Conservation (phyloP, 1,140 invertebrate species). For the Chlorops oryzae region DNA sequence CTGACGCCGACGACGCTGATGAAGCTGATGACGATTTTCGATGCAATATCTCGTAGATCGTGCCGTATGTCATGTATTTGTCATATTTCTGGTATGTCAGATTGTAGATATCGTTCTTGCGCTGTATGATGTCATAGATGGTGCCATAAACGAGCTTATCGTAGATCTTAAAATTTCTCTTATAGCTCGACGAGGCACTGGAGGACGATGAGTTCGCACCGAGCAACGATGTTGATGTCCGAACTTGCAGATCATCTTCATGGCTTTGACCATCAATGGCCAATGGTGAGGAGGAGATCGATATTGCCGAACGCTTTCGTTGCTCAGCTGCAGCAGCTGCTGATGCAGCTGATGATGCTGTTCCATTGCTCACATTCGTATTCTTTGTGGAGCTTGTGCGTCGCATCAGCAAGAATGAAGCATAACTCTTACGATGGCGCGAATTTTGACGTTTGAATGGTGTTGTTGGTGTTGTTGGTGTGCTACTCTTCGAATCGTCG, state of each 20-base stretch:
- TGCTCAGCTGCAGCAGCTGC: constrained; percentile 20
- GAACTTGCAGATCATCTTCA: no score
- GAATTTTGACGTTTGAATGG: constrained; percentile 41
- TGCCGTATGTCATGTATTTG: constrained; percentile 48
- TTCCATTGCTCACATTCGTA: constrained; percentile 2
- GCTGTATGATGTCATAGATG: constrained; percentile 46
- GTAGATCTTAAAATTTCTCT: constrained; percentile 43
- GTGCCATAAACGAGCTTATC: constrained; percentile 45
- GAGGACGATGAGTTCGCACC: no score
- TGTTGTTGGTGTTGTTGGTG: constrained; percentile 11
- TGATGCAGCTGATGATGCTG: constrained; percentile 11
- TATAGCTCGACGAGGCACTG: no score
- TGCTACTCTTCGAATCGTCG: neutral
- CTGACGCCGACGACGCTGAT: constrained; percentile 5
- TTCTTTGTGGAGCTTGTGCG: constrained; percentile 23
- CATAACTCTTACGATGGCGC: constrained; percentile 41
- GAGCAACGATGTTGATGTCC: no score
- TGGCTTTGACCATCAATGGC: no score
- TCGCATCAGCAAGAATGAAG: constrained; percentile 36
- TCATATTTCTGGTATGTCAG: constrained; percentile 43
- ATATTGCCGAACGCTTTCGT: neutral
- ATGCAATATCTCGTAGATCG: constrained; percentile 46
- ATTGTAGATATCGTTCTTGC: constrained; percentile 45
- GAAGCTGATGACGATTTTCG: constrained; percentile 27
- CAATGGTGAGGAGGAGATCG: neutral